These are phyloP conservation scores for Apteryx mantelli DNA, from an alignment of 2,113 vertebrate genomes.

Conservation along the genomic window DNA sequence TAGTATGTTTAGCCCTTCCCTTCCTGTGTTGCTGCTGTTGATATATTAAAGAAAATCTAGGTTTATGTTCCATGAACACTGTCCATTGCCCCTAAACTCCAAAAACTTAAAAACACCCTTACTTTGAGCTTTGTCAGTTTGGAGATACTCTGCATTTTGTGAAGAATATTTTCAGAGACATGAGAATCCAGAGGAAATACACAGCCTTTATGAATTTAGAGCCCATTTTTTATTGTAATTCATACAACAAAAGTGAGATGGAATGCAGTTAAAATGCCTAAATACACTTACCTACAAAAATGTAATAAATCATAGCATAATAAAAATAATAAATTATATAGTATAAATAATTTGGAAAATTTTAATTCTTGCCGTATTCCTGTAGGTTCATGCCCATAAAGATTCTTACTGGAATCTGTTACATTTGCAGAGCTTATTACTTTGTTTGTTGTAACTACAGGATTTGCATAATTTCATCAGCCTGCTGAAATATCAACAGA, in stretches of 20 bases:
- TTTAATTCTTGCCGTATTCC: background rate
- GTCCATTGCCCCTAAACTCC: background rate
- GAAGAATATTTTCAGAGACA: background rate
- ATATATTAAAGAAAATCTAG: background rate
- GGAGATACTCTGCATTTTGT: background rate
- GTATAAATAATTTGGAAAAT: background rate
- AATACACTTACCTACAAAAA: background rate
- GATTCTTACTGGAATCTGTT: background rate
- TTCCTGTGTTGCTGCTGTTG: background rate
- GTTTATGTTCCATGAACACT: background rate
- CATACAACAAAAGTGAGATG: background rate
- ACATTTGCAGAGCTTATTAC: background rate
- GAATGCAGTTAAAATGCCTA: background rate
- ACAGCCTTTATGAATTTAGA: background rate
- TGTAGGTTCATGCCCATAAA: background rate
- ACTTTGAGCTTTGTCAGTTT: background rate
- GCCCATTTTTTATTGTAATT: background rate
- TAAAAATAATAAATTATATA: background rate
- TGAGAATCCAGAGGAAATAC: background rate
- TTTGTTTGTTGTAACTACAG: background rate
- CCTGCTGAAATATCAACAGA: background rate
- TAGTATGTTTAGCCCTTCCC: background rate
- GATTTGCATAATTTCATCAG: background rate
- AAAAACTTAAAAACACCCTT: rapidly evolving
- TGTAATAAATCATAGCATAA: background rate